Conservation (phyloP, 2,888 invertebrate species). For the Tricholauxania praeusta region DNA sequence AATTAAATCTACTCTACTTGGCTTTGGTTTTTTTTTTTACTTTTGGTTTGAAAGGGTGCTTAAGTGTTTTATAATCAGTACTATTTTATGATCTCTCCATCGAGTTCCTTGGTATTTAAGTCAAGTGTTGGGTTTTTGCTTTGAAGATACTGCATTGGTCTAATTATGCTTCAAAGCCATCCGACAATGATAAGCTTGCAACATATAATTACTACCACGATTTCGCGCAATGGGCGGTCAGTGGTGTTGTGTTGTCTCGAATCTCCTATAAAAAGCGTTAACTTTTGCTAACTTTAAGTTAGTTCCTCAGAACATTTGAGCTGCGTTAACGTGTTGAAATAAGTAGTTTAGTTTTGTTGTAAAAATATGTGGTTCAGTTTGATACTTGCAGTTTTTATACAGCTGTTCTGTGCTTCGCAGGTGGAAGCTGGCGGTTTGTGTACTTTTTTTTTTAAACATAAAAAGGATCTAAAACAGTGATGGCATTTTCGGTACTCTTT, state of each 20-base stretch:
- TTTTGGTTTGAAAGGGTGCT: not conserved
- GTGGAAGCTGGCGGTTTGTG: constrained; percentile 48
- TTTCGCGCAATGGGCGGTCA: constrained; percentile 42
- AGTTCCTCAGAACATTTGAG: constrained; percentile 24
- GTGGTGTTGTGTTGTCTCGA: not conserved
- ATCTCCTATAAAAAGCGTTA: constrained; percentile 29
- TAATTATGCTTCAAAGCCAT: constrained; percentile 16
- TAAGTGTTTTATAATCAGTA: not conserved
- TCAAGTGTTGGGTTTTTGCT: constrained; percentile 38
- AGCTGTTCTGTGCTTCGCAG: constrained; percentile 36
- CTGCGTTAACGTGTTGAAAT: not conserved
- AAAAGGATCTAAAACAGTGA: not conserved
- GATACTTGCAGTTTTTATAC: not conserved
- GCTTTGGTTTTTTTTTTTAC: not conserved
- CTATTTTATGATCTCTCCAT: not conserved
- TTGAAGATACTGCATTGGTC: not conserved
- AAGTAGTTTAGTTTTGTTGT: not conserved
- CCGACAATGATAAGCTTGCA: constrained; percentile 24
- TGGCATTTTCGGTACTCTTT: no score
- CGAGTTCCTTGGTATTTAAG: constrained; percentile 33
- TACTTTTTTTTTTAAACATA: no score
- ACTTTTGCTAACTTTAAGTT: constrained; percentile 7
- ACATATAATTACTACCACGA: not conserved
- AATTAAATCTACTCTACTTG: constrained; percentile 8
- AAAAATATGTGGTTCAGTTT: not conserved